Conservation (phyloP, 23 tunicate genomes). For the Ciona savignyi region DNA sequence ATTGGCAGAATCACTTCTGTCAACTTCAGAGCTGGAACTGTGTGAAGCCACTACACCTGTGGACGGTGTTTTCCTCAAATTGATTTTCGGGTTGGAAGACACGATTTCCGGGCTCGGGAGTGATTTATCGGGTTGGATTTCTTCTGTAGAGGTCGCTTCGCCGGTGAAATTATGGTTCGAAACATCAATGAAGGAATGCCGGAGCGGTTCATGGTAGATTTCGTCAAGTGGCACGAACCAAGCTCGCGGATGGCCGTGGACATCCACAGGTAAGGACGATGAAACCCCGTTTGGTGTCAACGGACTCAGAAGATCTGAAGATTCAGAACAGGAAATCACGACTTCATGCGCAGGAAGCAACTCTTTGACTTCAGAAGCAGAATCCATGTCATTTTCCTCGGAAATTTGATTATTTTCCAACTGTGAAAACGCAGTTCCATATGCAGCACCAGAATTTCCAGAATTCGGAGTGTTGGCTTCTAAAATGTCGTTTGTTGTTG, state of each 20-base stretch:
- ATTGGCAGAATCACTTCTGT: background rate
- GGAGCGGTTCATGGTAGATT: conserved; percentile 44
- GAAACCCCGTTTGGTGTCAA: background rate
- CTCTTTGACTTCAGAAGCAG: background rate
- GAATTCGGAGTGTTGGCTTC: background rate
- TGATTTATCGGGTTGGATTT: background rate
- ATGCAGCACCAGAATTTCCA: background rate
- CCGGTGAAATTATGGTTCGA: conserved; percentile 13
- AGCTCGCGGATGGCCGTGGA: conserved; percentile 49
- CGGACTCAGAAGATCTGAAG: background rate
- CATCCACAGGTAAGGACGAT: conserved; percentile 28
- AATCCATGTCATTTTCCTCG: background rate
- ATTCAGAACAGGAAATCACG: too few relatives aligned
- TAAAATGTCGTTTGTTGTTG: background rate
- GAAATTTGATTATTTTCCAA: background rate
- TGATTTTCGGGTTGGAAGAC: background rate
- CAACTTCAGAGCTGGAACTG: background rate
- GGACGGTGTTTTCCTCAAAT: background rate
- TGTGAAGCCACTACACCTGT: background rate
- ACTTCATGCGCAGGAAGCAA: background rate
- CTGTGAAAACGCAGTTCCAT: conserved; percentile 9
- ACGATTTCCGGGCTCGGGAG: background rate
- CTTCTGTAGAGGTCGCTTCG: background rate
- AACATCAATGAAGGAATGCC: conserved; percentile 67
- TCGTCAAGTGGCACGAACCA: conserved; percentile 83